Conservation (phyloP, 2,113 vertebrate genomes). For the Rhynchopsitta pachyrhyncha region DNA sequence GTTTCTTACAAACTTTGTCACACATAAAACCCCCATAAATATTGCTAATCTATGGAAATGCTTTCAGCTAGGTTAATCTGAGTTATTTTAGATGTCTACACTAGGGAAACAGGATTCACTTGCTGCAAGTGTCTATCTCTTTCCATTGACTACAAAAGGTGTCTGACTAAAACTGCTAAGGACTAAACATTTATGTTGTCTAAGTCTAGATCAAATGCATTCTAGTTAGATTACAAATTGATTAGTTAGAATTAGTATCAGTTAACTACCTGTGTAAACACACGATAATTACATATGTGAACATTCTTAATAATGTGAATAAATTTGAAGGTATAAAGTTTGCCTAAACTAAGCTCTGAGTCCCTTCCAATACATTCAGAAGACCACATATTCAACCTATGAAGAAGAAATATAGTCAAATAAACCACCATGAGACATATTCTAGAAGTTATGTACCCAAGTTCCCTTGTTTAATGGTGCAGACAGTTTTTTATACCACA, state of each 20-base stretch:
- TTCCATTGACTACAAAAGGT: neutral
- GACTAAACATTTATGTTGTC: neutral
- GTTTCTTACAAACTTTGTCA: neutral
- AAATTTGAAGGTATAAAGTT: neutral
- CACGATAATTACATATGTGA: neutral
- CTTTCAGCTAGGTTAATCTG: neutral
- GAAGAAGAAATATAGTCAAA: neutral
- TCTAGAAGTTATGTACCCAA: neutral
- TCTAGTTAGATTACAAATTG: neutral
- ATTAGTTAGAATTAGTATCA: neutral
- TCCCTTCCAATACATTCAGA: neutral
- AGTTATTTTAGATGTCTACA: neutral
- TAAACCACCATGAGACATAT: neutral
- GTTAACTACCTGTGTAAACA: neutral
- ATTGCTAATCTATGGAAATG: neutral
- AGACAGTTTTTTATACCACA: neutral
- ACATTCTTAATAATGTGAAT: neutral
- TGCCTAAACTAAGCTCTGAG: fast-evolving
- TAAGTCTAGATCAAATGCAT: neutral
- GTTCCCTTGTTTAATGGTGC: neutral
- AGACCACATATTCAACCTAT: neutral
- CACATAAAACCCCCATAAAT: neutral
- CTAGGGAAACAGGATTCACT: neutral
- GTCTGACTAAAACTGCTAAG: neutral
- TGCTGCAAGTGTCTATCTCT: neutral